Conservation (phyloP, 2,113 vertebrate species). For the Peucedramus taeniatus region DNA sequence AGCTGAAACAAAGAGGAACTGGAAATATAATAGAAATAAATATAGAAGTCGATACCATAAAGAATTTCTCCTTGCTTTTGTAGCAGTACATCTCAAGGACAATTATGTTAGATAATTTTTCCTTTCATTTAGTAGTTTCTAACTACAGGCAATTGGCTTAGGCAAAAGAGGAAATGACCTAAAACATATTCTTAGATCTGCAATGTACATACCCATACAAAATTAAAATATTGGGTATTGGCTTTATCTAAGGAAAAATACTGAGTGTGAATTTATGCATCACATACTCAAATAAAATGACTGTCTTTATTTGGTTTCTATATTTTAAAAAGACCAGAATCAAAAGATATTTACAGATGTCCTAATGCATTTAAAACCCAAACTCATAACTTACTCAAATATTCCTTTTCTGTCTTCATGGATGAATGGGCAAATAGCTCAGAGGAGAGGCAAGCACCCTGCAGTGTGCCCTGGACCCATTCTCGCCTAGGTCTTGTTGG, state of each 20-base stretch:
- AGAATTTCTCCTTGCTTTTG: not conserved
- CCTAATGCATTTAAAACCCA: not conserved
- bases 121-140: constrained; percentile 1
- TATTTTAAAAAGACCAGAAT: not conserved
- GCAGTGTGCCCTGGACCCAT: not conserved
- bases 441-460: not conserved
- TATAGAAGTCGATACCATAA: not conserved
- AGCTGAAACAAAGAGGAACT: not conserved
- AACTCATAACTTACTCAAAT: not conserved
- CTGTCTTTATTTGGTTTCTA: not conserved
- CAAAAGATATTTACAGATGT: not conserved
- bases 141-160: constrained; percentile 7
- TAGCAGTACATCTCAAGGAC: constrained; percentile 4
- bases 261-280: not conserved
- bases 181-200: not conserved
- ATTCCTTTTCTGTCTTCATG: not conserved
- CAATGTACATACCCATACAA: not conserved
- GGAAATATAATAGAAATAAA: not conserved
- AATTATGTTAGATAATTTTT: not conserved
- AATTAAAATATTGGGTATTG: not conserved
- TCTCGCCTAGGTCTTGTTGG: rapidly evolving
- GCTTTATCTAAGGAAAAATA: not conserved
- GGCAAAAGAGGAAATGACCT: constrained; percentile 3
- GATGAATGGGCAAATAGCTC: not conserved
- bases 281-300: not conserved